Conservation (phyloP, 2,888 invertebrate genomes). For the Deilephila elpenor region DNA sequence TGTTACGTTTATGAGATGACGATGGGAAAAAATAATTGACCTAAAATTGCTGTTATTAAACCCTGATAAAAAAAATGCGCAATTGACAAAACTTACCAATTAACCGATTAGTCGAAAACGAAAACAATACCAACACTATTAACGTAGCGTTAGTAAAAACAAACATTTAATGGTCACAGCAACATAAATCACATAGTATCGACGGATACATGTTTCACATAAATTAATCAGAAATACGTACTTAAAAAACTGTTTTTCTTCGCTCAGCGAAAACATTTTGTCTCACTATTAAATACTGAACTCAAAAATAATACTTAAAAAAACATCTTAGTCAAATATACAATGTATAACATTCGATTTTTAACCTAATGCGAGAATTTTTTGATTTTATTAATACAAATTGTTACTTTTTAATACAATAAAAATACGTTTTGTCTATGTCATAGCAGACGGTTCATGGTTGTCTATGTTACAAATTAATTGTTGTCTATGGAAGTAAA, state of each 20-base stretch:
- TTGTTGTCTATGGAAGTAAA: constrained; percentile 22
- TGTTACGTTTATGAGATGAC: constrained; percentile 46
- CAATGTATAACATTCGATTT: constrained; percentile 32
- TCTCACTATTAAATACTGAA: constrained; percentile 72
- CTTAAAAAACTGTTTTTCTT: constrained; percentile 60
- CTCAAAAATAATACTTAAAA: constrained; percentile 55
- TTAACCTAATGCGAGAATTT: constrained; percentile 35
- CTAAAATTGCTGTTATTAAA: constrained; percentile 46
- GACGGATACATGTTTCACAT: constrained; percentile 53
- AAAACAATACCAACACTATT: constrained; percentile 12
- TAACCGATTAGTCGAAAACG: constrained; percentile 28
- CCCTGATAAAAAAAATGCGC: constrained; percentile 36
- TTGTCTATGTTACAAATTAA: too few species aligned
- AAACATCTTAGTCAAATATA: constrained; percentile 45
- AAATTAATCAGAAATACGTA: constrained; percentile 46
- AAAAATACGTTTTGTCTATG: constrained; percentile 23
- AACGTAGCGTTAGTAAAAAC: constrained; percentile 16
- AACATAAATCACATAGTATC: constrained; percentile 76
- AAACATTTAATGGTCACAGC: constrained; percentile 72
- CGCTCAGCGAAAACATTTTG: constrained; percentile 72
- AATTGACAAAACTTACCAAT: constrained; percentile 37
- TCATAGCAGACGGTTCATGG: not conserved
- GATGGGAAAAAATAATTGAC: constrained; percentile 56
- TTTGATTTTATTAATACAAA: constrained; percentile 27
- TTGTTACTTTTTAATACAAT: constrained; percentile 10